Evolutionary conservation across 1,140 invertebrate species (phyloP), one percentile per base, ranked within the genome.

Genomic region (Rhizoglyphus robini): DNA sequence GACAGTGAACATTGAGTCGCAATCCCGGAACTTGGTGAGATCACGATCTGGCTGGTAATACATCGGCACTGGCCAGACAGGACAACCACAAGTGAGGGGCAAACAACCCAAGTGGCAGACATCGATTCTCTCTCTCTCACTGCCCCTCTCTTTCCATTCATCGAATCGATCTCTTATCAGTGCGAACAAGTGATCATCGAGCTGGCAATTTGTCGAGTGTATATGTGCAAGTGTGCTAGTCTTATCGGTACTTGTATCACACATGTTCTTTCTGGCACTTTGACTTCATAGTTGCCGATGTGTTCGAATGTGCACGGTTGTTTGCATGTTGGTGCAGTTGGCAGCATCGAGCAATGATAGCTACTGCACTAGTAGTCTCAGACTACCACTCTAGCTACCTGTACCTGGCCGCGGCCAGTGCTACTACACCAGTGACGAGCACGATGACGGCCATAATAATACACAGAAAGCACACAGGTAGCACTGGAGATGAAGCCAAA

Each of bases 1-100:
- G n/a, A n/a, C n/a, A n/a, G n/a, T 41, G 36, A 18, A 11, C 36
- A 41, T 41, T 41, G n/a, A n/a, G n/a, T n/a, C n/a, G n/a, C 20
- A 13, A 48, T 64, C 63, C 63, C 63, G 63, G 63, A 64, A 64
- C 63, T 64, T 27, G 41, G 41, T 64, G 3, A n/a, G 58, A 60
- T 60, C 58, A 60, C 58, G 58, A 60, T 38, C 58, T 60, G 15
- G 13, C 27, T 32, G 15, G 13, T 5, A 8, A 15, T 54, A 25
- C 20, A 32, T 54, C 20, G 8, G 8, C 51, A 20, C 51, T 32
- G 23, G 15, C 51, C 23, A 27, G 8, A 54, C 31, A 41, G 18
- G 36, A 41, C 36, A 41, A 18, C 36, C 8, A 41, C 36, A 41
- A 41, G 36, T 18, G 36, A 18, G 36, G 36, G 36, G 8, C 36